Base-by-base conservation (phyloP, 2,888 invertebrate genomes). In the Mesochorus sp. region DNA sequence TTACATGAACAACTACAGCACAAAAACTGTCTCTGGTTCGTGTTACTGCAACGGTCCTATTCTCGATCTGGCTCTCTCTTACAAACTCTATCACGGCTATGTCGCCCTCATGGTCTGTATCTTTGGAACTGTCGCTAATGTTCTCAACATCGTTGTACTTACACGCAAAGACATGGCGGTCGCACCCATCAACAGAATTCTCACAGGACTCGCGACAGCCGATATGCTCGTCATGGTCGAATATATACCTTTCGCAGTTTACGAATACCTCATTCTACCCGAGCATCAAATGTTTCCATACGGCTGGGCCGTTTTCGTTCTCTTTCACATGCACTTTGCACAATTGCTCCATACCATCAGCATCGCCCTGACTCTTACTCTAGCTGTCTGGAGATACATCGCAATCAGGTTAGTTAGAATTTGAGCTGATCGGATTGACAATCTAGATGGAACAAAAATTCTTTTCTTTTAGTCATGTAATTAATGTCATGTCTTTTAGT, bases 171-270 rank as follows among this genome's bases (percentile, higher is more conserved):
- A 96, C 88, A 93, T 97, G 93, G 94, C 95, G 12, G 93, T 94
- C 68, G 95, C 97, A 0, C 97, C 97, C 0, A 97, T 97, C 83
- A 98, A 98, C 91, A 93, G 96, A 44, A 95, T 98, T 66, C 93
- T 98, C 55, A 97, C 96, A 80, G 95, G 95, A 90, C 91, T 98
- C 64, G 97, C 98, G 0, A 95, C 97, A 0, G 96, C 97, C 0
- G 98, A 98, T 89, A 95, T 97, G 91, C 93, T 97, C 82, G 96
- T 98, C 26, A 98, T 98, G 95, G 91, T 97, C 89, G 97, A 97
- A 85, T 96, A 96, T 88, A 94, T 96, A 80, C 95, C 95, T 2
- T 96, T 95, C 87, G 94, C 94, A 2, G 92, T 94, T 62, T 95
- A 95, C 89, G 94, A 93, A 87, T 93, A 94, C 86, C 92, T 94